Base-by-base conservation (phyloP, 2,888 invertebrate species). In the Rutpela maculata region DNA sequence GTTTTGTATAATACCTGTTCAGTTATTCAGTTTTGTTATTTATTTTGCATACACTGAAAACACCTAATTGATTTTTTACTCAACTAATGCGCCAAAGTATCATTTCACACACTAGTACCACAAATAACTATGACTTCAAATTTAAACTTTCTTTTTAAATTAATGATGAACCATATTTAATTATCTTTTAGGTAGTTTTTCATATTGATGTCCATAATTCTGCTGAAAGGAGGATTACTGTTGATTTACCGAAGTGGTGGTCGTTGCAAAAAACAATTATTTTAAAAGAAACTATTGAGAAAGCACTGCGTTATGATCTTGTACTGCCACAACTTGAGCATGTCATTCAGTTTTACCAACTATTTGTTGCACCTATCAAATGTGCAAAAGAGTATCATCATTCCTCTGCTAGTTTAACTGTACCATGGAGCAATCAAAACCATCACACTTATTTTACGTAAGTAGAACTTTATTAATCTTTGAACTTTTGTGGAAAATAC, bases 371-470 rank as follows among this genome's bases (percentile, higher is more conserved):
- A 79, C 92, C 94, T 0, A 84, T 89, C 0, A 85, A 88, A 0
- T 91, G 90, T 77, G 91, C 91, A 56, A 89, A 89, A 57, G 86
- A 89, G 19, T 68, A 83, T 19, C 91, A 93, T 85, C 93, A 94
- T 77, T 92, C 93, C 0, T 91, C 93, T 0, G 93, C 92, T 0
- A 92, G 92, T 81, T 83, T 95, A 7, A 91, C 92, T 68, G 92
- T 93, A 0, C 94, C 95, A 0, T 95, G 95, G 95, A 92, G 92
- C 0, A 88, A 91, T 67, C 91, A 93, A 79, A 92, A 93, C 77
- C 90, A 91, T 62, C 93, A 92, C 85, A 91, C 92, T 86, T 91
- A 91, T 88, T 91, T 92, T 81, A 93, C 93, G 93, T 93, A 88
- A 92, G 91, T 78, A 43, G 59, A 62, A 18, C 6, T 3, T 31